Conservation (phyloP, 2,797 vertebrate genomes). For the Enteromius unitaeniatus region DNA sequence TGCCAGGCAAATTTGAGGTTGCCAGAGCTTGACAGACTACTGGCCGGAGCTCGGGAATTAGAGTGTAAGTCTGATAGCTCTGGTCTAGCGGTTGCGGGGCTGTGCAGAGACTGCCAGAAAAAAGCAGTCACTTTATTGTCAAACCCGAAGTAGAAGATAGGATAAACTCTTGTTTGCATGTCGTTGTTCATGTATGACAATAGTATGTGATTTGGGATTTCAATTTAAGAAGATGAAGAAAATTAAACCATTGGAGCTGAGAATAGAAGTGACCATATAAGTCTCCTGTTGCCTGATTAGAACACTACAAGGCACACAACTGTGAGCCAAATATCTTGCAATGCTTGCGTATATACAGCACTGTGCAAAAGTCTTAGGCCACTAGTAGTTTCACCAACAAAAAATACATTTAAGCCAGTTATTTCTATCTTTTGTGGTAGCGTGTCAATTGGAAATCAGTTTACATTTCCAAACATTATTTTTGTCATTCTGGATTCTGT, state of each 20-base stretch:
- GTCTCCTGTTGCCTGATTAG: neutral
- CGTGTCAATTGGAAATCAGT: no score
- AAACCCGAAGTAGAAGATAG: slow-evolving; percentile 9
- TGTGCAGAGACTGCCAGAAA: slow-evolving; percentile 13
- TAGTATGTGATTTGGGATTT: neutral
- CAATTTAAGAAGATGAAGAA: slow-evolving; percentile 11
- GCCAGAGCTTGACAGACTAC: slow-evolving; percentile 46
- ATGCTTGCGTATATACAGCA: no score
- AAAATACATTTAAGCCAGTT: no score
- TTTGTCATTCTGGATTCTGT: no score
- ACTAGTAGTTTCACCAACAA: no score
- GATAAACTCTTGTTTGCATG: slow-evolving; percentile 34
- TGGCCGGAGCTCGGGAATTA: slow-evolving; percentile 37
- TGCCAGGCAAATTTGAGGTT: slow-evolving; percentile 47
- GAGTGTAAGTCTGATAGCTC: slow-evolving; percentile 46
- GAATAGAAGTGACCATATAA: neutral
- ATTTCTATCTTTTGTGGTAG: no score
- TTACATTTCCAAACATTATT: no score
- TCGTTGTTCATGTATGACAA: neutral
- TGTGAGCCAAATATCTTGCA: neutral
- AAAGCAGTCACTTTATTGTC: neutral
- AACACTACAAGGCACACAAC: neutral
- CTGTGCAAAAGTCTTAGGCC: no score
- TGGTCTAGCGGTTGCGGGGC: slow-evolving; percentile 14
- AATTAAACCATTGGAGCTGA: neutral